Percentiles rank a stretch among this genome's conserved stretches.
These are phyloP conservation scores for Ceratotherium simum DNA, from an alignment of 2,113 vertebrate species.

Conservation along the genomic window DNA sequence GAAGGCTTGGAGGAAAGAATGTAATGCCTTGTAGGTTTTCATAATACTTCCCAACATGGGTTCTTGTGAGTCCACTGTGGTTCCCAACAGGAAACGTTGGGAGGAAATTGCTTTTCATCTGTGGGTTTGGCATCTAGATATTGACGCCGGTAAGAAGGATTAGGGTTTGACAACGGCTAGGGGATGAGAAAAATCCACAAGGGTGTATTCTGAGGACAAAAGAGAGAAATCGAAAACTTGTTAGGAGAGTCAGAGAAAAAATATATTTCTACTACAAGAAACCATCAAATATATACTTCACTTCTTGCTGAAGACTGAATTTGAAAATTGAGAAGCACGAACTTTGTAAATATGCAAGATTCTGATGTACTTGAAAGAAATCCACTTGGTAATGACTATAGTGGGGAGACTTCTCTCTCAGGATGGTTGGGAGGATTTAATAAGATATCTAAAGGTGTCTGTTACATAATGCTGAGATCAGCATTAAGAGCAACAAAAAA, in stretches of 20 bases:
- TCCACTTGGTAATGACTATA: neutral
- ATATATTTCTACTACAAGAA: neutral
- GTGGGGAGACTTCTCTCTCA: neutral
- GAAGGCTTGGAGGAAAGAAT: neutral
- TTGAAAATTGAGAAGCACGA: neutral
- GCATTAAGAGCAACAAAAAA: neutral
- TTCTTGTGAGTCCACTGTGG: constrained; percentile 44
- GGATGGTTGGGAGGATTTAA: neutral
- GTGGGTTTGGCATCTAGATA: constrained; percentile 19
- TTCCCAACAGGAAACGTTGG: constrained; percentile 45
- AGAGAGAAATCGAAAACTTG: neutral
- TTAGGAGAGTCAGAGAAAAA: constrained; percentile 48
- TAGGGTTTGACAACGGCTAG: constrained; percentile 14
- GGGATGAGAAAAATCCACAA: constrained; percentile 41
- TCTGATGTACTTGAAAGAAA: constrained; percentile 36
- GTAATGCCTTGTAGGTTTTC: neutral
- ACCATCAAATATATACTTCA: constrained; percentile 16
- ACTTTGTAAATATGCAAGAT: constrained; percentile 45
- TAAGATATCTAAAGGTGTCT: neutral
- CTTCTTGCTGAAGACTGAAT: constrained; percentile 25
- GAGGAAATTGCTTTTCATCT: constrained; percentile 70
- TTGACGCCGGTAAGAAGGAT: constrained; percentile 44
- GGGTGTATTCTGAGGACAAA: constrained; percentile 45
- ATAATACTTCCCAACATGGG: constrained; percentile 21
- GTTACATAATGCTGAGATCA: neutral